These are phyloP conservation scores for Amazona vittata DNA, from an alignment of 2,113 vertebrate genomes.

Conservation along the genomic window DNA sequence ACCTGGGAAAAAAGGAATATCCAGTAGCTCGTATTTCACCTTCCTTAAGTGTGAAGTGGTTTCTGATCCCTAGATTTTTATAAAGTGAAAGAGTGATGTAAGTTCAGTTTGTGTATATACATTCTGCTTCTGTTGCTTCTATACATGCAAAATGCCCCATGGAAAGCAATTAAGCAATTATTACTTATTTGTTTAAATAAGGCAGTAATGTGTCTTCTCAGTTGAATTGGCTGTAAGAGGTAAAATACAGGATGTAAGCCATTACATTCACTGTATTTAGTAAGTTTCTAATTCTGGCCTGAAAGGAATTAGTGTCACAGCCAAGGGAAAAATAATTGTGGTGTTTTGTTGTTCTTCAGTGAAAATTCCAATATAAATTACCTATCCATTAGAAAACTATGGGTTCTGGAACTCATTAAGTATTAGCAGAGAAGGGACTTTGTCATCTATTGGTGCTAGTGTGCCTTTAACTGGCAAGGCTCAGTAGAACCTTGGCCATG, in stretches of 20 bases:
- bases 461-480: not conserved
- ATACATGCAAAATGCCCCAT: not conserved
- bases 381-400: not conserved
- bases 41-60: not conserved
- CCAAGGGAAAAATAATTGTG: not conserved
- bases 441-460: not conserved
- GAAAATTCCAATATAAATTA: not conserved
- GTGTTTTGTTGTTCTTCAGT: not conserved
- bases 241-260: not conserved
- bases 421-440: not conserved
- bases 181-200: not conserved
- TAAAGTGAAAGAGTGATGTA: not conserved
- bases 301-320: not conserved
- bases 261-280: not conserved
- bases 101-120: accelerated
- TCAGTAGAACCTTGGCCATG: not conserved
- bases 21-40: not conserved
- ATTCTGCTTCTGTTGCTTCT: not conserved
- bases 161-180: not conserved
- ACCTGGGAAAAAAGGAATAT: not conserved
- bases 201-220: not conserved
- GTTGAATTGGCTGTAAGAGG: not conserved
- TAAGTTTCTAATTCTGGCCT: not conserved
- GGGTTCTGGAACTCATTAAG: not conserved
- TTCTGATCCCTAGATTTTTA: not conserved